Conservation (phyloP, 2,888 invertebrate genomes). For the Netelia inedita region DNA sequence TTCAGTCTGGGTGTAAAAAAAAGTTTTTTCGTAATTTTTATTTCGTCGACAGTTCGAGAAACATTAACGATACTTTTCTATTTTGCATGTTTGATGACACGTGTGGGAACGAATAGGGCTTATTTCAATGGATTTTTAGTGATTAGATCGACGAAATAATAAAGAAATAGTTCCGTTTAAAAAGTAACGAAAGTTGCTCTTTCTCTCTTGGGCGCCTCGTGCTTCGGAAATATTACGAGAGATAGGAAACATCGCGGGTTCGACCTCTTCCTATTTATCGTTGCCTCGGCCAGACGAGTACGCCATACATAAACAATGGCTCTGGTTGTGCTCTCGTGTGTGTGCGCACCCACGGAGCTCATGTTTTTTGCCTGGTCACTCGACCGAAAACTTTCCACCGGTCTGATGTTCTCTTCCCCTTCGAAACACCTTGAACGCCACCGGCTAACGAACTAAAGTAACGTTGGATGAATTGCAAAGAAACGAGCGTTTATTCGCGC, state of each 20-base stretch:
- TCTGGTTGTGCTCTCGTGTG: background rate
- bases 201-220: background rate
- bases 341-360: slow-evolving; percentile 19
- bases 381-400: slow-evolving; percentile 68
- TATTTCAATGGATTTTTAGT: no score
- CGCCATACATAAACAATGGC: background rate
- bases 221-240: slow-evolving; percentile 42
- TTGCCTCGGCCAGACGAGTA: background rate
- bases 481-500: slow-evolving; percentile 40
- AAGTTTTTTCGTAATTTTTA: no score
- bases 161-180: no score
- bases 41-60: no score
- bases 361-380: slow-evolving; percentile 58
- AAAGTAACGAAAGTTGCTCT: no score
- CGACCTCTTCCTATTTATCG: slow-evolving; percentile 33
- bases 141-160: no score
- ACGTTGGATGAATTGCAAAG: slow-evolving; percentile 28
- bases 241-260: slow-evolving; percentile 20
- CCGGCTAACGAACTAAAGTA: slow-evolving; percentile 61
- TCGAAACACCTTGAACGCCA: slow-evolving; percentile 58
- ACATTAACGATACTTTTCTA: no score
- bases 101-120: no score
- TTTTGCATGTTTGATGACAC: no score
- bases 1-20: no score
- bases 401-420: slow-evolving; percentile 40